phyloP scores from a whole-genome alignment of 2,888 invertebrate genomes.

The Drosophila paranaensis region DNA sequence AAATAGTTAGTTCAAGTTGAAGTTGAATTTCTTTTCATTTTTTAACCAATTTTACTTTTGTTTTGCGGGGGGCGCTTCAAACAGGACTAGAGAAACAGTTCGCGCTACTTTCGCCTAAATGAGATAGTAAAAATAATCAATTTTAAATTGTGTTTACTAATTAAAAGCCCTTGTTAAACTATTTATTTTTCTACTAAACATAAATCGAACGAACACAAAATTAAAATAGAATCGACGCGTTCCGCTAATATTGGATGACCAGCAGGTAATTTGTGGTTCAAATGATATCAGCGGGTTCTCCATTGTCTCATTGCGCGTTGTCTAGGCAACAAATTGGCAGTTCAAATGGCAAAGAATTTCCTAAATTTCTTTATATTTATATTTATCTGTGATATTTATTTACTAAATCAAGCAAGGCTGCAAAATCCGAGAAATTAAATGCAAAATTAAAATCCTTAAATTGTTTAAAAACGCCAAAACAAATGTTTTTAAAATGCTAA shows the following conservation, averaged over 20 bases:
- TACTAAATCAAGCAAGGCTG: not conserved
- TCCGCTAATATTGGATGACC: conserved; percentile 77
- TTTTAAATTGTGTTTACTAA: conserved; percentile 34
- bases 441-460: not conserved
- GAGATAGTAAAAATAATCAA: not conserved
- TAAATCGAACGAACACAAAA: conserved; percentile 8
- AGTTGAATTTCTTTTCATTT: conserved; percentile 6
- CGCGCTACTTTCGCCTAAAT: conserved; percentile 10
- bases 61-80: conserved; percentile 22
- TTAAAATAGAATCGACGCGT: conserved; percentile 77
- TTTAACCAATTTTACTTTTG: conserved; percentile 15
- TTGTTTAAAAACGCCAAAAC: too few relatives aligned
- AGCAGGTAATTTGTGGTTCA: conserved; percentile 71
- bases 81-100: conserved; percentile 33
- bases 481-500: too few relatives aligned
- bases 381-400: not conserved
- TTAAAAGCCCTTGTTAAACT: conserved; percentile 30
- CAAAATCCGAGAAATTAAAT: not conserved
- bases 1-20: conserved; percentile 16
- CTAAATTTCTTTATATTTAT: conserved; percentile 19
- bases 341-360: conserved; percentile 19
- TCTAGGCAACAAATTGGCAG: conserved; percentile 49
- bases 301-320: conserved; percentile 17
- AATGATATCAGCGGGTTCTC: conserved; percentile 11
- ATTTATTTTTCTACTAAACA: conserved; percentile 48